Conservation (phyloP, 2,113 vertebrate species). For the Carettochelys insculpta region DNA sequence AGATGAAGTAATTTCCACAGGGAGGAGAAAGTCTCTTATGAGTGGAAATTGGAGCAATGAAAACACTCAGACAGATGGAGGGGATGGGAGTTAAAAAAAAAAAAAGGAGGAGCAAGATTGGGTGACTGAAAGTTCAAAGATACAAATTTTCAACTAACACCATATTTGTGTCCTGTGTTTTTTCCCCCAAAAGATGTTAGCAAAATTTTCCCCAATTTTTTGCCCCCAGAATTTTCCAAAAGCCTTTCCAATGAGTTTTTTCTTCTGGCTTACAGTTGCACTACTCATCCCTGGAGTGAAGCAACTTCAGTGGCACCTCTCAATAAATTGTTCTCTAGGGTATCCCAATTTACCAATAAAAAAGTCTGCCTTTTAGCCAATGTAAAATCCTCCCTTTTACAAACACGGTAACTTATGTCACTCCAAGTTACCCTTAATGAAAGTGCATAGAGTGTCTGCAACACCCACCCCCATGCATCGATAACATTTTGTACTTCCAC, state of each 20-base stretch:
- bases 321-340: slow-evolving; percentile 3
- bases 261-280: neutral
- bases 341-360: neutral
- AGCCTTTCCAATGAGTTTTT: slow-evolving; percentile 1
- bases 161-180: neutral
- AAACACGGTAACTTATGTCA: neutral
- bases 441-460: neutral
- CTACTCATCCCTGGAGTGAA: neutral
- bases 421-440: neutral
- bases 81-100: neutral
- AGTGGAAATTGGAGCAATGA: too few relatives aligned
- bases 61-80: neutral
- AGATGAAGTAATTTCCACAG: neutral
- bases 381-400: neutral
- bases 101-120: neutral
- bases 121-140: neutral
- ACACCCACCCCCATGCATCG: neutral
- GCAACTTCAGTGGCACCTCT: slow-evolving; percentile 18
- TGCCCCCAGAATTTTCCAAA: too few relatives aligned
- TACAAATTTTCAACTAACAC: neutral
- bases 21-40: neutral
- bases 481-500: slow-evolving; percentile 10
- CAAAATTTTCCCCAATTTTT: neutral
- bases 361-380: neutral
- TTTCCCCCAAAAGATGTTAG: neutral